Percentiles rank a stretch among this genome's conserved stretches.
Evolutionary conservation across 2,888 invertebrate species (phyloP).

Genomic region (Acronicta leporina): DNA sequence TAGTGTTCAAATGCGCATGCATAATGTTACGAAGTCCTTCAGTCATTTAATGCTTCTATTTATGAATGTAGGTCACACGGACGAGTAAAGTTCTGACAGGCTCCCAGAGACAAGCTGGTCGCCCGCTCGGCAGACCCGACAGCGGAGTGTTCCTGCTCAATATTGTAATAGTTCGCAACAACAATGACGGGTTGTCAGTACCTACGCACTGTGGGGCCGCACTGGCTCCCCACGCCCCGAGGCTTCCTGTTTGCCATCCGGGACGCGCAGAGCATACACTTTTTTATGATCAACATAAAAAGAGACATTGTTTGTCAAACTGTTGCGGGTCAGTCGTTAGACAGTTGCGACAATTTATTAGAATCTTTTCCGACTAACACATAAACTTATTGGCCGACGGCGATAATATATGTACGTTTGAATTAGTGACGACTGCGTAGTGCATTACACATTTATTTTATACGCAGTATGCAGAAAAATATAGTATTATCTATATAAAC

Average conservation of each 20-base stretch:
- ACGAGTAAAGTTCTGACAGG: constrained; percentile 21
- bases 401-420: constrained; percentile 1
- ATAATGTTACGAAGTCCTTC: neutral
- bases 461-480: too few species aligned
- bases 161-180: constrained; percentile 14
- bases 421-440: too few species aligned
- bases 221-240: constrained; percentile 4
- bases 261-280: constrained; percentile 3
- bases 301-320: constrained; percentile 18
- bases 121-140: constrained; percentile 4
- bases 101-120: constrained; percentile 5
- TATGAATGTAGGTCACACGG: constrained; percentile 31
- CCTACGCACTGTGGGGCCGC: neutral
- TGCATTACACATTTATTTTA: too few species aligned
- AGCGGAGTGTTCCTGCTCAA: constrained; percentile 5
- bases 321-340: constrained; percentile 14
- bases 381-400: neutral
- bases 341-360: constrained; percentile 17
- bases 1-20: neutral
- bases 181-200: constrained; percentile 3
- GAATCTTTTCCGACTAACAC: constrained; percentile 7
- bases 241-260: constrained; percentile 17
- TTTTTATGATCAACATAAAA: constrained; percentile 10
- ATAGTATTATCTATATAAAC: too few species aligned
- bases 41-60: constrained; percentile 8